Base-by-base conservation (phyloP, 2,888 invertebrate genomes). In the Temnothorax ravouxi region DNA sequence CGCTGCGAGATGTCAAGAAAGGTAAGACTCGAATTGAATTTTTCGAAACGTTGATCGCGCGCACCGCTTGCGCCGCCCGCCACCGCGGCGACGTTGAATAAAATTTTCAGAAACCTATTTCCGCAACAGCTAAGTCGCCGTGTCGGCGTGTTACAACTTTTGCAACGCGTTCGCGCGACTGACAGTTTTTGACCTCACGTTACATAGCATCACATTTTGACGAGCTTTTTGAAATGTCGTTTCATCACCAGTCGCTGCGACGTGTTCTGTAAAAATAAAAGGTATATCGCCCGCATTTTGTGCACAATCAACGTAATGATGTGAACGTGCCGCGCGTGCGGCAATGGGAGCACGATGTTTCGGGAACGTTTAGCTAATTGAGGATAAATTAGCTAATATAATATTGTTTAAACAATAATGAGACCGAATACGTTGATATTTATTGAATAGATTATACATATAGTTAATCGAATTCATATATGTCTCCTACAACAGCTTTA, bases 211-310 rank as follows among this genome's bases (percentile, higher is more conserved):
- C 66, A 29, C 38, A 41, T n/a, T 64, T 59, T 72, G 62, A 72
- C 64, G 44, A 72, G 15, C 41, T 29, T 81, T 84, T 84, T 52
- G 38, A 81, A 84, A 66, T 50, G 34, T 25, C 18, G 52, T 84
- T 84, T 82, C 81, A 47, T 75, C 75, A 69, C 13, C 41, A 25
- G 34, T 11, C 38, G 41, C 50, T 47, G 69, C 75, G 67, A 82
- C 75, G 75, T 67, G 84, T 50, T 69, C 34, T 34, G 54, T 56
- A 62, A 74, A 81, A 82, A 81, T 59, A 75, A 75, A 82, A 69
- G 71, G 25, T 25, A 41, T 8, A 15, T 15, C 47, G 4, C 5
- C 9, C n/a, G 50, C 62, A 44, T 21, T 50, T 52, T 75, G 18
- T 34, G 59, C 52, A 56, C 81, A 75, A 81, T 81, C 69, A n/a